A percentile compares a stretch with the other conserved stretches of the same genome.
Evolutionary conservation across 2,113 vertebrate species (phyloP).

Genomic region (Cricetomys ansorgei): DNA sequence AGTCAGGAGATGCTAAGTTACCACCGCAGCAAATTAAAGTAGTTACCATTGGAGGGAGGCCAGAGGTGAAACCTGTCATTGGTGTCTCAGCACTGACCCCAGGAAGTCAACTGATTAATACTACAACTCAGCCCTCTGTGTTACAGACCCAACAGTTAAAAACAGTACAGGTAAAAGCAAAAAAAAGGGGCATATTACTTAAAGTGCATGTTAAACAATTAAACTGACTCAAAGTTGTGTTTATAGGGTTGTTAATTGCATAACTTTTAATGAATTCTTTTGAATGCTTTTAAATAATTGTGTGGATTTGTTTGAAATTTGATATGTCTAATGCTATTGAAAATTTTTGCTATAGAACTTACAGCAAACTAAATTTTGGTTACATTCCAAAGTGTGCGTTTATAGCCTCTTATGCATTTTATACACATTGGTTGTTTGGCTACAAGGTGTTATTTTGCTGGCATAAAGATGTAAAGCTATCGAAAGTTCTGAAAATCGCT

Average conservation of each 20-base stretch:
- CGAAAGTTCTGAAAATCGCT: background rate
- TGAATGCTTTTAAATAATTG: conserved; percentile 73
- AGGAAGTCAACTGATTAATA: conserved; percentile 90
- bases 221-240: conserved; percentile 62
- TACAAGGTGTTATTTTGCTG: conserved; percentile 51
- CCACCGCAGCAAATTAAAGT: conserved; percentile 95
- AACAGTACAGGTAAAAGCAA: conserved; percentile 94
- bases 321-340: conserved; percentile 46
- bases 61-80: conserved; percentile 93
- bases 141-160: conserved; percentile 96
- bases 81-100: conserved; percentile 89
- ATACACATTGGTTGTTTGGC: conserved; percentile 55
- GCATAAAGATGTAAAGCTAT: conserved; percentile 27
- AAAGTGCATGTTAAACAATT: conserved; percentile 71
- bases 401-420: conserved; percentile 65
- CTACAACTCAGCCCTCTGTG: conserved; percentile 88
- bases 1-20: conserved; percentile 89
- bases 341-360: conserved; percentile 59
- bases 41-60: conserved; percentile 93
- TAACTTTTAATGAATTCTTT: conserved; percentile 69
- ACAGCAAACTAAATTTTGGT: conserved; percentile 54
- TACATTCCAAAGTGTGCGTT: conserved; percentile 59
- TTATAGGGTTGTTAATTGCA: conserved; percentile 68
- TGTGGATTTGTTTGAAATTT: conserved; percentile 56
- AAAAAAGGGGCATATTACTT: conserved; percentile 78